Evolutionary conservation across 2,797 vertebrate species (phyloP).

Genomic region (Menidia menidia): DNA sequence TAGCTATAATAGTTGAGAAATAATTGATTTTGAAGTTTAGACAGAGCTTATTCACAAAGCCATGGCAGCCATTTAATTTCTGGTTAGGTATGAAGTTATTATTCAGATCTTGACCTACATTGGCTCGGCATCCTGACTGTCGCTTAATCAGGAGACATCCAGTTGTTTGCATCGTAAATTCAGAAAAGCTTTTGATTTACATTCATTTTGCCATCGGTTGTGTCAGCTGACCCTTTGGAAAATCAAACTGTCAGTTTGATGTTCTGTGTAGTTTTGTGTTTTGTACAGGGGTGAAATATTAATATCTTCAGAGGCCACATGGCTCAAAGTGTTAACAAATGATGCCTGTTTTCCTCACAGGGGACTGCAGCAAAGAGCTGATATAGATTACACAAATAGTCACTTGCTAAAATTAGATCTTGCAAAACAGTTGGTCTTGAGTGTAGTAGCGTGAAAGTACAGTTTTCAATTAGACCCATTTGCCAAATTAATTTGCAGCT

Average conservation of each 20-base stretch:
- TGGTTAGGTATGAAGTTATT: background rate
- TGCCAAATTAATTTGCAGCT: slow-evolving; percentile 37
- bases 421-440: slow-evolving; percentile 1
- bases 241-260: background rate
- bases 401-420: background rate
- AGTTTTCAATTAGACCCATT: slow-evolving; percentile 25
- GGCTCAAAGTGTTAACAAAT: slow-evolving; percentile 15
- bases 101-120: background rate
- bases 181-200: background rate
- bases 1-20: background rate
- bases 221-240: slow-evolving; percentile 6
- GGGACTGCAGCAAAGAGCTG: slow-evolving; percentile 2
- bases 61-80: background rate
- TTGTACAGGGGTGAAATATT: slow-evolving; percentile 12
- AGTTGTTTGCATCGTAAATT: background rate
- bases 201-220: background rate
- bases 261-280: background rate
- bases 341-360: background rate
- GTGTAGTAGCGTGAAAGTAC: slow-evolving; percentile 23
- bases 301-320: background rate
- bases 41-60: background rate
- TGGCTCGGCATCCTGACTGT: background rate
- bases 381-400: slow-evolving; percentile 40
- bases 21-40: background rate
- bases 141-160: background rate